These are phyloP conservation scores for Brachypodius melanocephalos DNA, from an alignment of 2,113 vertebrate species.

Conservation along the genomic window DNA sequence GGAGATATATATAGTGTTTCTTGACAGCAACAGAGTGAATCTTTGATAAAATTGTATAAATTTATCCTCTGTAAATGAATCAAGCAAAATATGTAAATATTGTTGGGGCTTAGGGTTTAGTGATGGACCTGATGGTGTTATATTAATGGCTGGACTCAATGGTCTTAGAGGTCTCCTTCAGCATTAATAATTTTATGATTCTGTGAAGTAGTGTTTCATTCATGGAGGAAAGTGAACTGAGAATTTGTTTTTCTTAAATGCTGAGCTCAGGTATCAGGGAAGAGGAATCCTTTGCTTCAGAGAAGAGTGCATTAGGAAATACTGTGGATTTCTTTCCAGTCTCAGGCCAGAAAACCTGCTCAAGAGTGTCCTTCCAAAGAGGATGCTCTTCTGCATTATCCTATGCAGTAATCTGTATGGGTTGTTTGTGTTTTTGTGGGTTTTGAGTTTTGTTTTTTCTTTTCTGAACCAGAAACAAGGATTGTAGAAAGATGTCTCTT, in stretches of 20 bases:
- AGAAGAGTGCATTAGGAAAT: neutral
- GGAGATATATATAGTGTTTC: neutral
- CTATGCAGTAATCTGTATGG: neutral
- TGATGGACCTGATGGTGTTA: neutral
- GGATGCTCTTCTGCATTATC: neutral
- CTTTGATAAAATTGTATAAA: neutral
- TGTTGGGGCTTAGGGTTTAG: neutral
- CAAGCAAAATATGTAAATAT: neutral
- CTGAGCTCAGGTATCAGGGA: neutral
- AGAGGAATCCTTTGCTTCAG: neutral
- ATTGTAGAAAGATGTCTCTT: neutral
- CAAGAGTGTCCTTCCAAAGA: neutral
- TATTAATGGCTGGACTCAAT: neutral
- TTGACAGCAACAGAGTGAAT: neutral
- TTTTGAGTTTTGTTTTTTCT: neutral
- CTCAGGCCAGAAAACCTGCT: neutral
- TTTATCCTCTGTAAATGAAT: neutral
- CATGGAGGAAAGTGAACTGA: neutral
- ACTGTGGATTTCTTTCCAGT: neutral
- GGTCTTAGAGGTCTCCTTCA: neutral
- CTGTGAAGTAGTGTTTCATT: neutral
- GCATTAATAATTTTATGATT: neutral
- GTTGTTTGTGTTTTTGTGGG: neutral
- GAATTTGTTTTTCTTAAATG: neutral
- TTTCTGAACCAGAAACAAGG: neutral